Percentiles rank a stretch among this genome's conserved stretches.
Conservation (phyloP, 2,888 invertebrate genomes). For the Tachina fera region DNA sequence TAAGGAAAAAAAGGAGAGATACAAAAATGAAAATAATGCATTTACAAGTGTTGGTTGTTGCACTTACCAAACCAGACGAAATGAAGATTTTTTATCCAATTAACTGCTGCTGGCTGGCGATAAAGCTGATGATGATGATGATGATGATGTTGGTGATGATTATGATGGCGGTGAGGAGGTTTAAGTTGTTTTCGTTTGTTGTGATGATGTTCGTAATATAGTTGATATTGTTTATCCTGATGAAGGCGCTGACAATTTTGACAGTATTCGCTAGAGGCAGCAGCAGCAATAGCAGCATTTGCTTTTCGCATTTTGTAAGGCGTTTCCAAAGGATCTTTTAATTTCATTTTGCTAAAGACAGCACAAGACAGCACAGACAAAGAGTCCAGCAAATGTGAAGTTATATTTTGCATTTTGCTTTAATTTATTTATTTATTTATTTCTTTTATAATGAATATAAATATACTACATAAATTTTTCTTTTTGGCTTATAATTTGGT, state of each 20-base stretch:
- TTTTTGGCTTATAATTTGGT: conserved; percentile 50
- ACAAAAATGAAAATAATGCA: conserved; percentile 42
- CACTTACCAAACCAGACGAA: conserved; percentile 77
- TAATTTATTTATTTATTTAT: neutral
- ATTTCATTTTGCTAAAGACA: conserved; percentile 63
- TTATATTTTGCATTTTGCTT: conserved; percentile 36
- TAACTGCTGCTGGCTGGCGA: conserved; percentile 60
- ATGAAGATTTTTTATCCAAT: conserved; percentile 79
- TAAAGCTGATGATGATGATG: conserved; percentile 48
- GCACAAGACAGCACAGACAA: conserved; percentile 28
- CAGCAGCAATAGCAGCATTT: conserved; percentile 25
- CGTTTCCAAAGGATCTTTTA: conserved; percentile 62
- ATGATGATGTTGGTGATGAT: conserved; percentile 51
- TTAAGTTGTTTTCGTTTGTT: conserved; percentile 55
- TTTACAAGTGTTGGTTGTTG: conserved; percentile 61
- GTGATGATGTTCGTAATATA: conserved; percentile 53
- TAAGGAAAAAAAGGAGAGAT: conserved; percentile 30
- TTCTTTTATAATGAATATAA: neutral
- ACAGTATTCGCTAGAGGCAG: conserved; percentile 63
- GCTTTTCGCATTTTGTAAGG: conserved; percentile 56
- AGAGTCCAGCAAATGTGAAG: conserved; percentile 41
- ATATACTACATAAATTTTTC: neutral
- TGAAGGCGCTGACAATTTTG: conserved; percentile 67
- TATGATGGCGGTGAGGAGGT: conserved; percentile 44
- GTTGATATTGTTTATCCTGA: conserved; percentile 57